Conservation (phyloP, 2,888 invertebrate genomes). For the Yponomeuta malinellus region DNA sequence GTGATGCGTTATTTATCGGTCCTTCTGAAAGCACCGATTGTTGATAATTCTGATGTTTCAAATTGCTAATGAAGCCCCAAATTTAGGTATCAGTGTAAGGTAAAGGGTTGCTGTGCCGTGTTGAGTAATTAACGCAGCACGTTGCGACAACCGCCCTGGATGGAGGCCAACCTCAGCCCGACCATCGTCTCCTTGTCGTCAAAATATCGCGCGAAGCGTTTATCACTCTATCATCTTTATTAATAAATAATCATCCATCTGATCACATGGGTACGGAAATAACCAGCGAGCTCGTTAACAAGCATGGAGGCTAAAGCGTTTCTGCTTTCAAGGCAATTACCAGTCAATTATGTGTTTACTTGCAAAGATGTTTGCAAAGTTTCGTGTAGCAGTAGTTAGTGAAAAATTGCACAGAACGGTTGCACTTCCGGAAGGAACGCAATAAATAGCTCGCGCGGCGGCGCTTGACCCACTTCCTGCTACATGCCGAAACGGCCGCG, state of each 20-base stretch:
- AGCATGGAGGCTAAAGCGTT: background rate
- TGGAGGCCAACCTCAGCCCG: background rate
- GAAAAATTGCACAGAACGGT: slow-evolving; percentile 44
- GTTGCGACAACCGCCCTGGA: background rate
- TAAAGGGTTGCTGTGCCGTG: background rate
- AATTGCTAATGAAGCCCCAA: too few relatives aligned
- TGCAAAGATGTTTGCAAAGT: slow-evolving; percentile 9
- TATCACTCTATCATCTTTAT: background rate
- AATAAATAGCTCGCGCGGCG: slow-evolving; percentile 69
- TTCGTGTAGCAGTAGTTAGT: slow-evolving; percentile 25
- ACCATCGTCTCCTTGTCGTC: background rate
- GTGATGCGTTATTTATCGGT: too few relatives aligned
- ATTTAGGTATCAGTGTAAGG: background rate
- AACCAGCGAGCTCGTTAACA: background rate
- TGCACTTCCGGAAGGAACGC: slow-evolving; percentile 67
- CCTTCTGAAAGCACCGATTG: too few relatives aligned
- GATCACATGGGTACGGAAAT: background rate
- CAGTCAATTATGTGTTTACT: background rate
- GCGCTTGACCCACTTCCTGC: slow-evolving; percentile 73
- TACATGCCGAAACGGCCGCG: slow-evolving; percentile 72
- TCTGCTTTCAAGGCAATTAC: background rate
- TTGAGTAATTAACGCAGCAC: background rate
- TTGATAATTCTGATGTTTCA: too few relatives aligned
- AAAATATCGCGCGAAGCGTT: background rate
- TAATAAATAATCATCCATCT: background rate